Conservation (phyloP, 2,888 invertebrate species). For the Hypolimnas misippus region DNA sequence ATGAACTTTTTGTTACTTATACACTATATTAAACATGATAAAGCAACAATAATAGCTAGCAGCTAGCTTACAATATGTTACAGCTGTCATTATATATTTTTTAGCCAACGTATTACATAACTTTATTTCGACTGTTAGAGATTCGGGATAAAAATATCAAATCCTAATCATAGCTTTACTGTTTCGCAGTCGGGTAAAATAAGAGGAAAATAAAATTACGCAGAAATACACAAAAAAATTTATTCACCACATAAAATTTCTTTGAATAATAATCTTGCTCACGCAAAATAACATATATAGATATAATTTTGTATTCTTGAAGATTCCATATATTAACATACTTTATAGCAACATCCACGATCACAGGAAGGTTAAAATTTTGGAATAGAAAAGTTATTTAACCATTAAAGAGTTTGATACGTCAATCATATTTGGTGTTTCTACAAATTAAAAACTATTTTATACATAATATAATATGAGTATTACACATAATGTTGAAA, state of each 20-base stretch:
- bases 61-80: too few relatives aligned
- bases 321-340: slow-evolving; percentile 74
- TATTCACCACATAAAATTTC: slow-evolving; percentile 83
- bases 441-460: slow-evolving; percentile 69
- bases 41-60: too few relatives aligned
- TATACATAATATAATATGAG: slow-evolving; percentile 59
- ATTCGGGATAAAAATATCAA: too few relatives aligned
- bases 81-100: too few relatives aligned
- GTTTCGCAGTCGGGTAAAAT: neutral
- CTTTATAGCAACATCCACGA: slow-evolving; percentile 76
- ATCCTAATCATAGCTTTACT: too few relatives aligned
- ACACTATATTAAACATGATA: too few relatives aligned
- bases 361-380: slow-evolving; percentile 81
- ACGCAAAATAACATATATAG: slow-evolving; percentile 80
- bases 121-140: too few relatives aligned
- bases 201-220: slow-evolving; percentile 44
- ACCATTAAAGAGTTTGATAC: slow-evolving; percentile 64
- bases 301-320: slow-evolving; percentile 68
- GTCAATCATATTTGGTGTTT: slow-evolving; percentile 65
- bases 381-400: slow-evolving; percentile 79
- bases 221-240: slow-evolving; percentile 80
- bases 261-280: slow-evolving; percentile 72
- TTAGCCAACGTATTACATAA: too few relatives aligned
- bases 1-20: too few relatives aligned
- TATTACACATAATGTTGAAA: slow-evolving; percentile 55